Base-by-base conservation (phyloP, 2,888 invertebrate genomes). In the Blera fallax region DNA sequence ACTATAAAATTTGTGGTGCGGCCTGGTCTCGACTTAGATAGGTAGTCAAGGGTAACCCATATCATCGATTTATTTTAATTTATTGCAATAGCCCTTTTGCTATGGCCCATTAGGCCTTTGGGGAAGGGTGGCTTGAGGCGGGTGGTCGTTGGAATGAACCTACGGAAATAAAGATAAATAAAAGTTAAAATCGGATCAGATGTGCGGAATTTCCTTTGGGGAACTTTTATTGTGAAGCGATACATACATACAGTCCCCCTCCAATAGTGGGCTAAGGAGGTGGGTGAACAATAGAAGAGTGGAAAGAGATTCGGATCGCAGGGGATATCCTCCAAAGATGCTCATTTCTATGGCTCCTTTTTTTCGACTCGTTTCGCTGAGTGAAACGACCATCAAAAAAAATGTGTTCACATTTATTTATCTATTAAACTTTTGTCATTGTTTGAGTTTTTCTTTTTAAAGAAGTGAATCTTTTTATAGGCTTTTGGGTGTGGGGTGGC, bases 1-100 rank as follows among this genome's bases (percentile, higher is more conserved):
- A 40, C 56, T 65, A 77, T 37, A 76, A 48, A 40, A 64, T 60
- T 40, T 37, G 21, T 29, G 54, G 7, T 21, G 37, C 32, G 56
- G 29, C 32, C 27, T 37, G 32, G 60, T 54, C 80, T 52, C 32
- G 16, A 5, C 14, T 54, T 16, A 11, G 62, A 24, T 18, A n/a
- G 27, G 16, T 21, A 40, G 40, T 40, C 56, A 56, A 18, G 67
- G 70, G 50, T 64, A 45, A 54, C 60, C 67, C 65, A 34, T 29
- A 67, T 78, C 52, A 78, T 73, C 83, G 83, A 83, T 83, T 83
- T 67, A 73, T 72, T 79, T 78, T 83, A 83, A 83, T 78, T 78
- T 83, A 83, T 83, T 72, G 37, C 52, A 76, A 60, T 54, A 60
- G 72, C 52, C 78, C 37, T 29, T 43, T 14, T 29, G 16, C 62